Base-by-base conservation (phyloP, 2,797 vertebrate genomes). In the Sitta carolinensis region DNA sequence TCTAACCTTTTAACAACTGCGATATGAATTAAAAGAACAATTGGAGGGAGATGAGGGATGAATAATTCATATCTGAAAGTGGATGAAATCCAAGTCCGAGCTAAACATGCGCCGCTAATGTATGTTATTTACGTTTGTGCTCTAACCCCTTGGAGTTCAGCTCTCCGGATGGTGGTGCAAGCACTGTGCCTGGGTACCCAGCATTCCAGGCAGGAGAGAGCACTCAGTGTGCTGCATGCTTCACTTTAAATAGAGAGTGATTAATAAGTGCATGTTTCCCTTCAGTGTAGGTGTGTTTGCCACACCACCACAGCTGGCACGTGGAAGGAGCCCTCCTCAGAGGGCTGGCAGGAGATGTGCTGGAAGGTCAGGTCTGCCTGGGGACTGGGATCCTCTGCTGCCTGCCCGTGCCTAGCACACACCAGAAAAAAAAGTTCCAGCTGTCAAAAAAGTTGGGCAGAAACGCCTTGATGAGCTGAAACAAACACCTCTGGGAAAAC, bases 31-130 rank as follows among this genome's bases (percentile, higher is more conserved):
- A 95, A 90, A 89, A 94, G 96, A 97, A 96, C 97, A 96, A 97
- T 82, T 26, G 87, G 89, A 91, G 77, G 52, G 93, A 89, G 94
- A 94, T 64, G 76, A 84, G 59, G 93, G 92, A 97, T 97, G 97
- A 97, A 97, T 97, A 96, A 97, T 97, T 98, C 97, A 96, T 97
- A 94, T 85, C 84, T 59, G 94, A 96, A 97, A 97, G 95, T 96
- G 90, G 96, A 95, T 83, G 93, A 96, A 97, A 97, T 98, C 73
- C 89, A 95, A 96, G 92, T 95, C 80, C 21, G 61, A 86, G 63
- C 87, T 34, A 17, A 95, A 87, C 94, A 55, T 32, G 72, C 11
- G 2, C 80, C 3, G 14, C 80, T 91, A 89, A 93, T 94, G 93
- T 93, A 84, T 95, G 87, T 97, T 96, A 91, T 95, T 96, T 93